Evolutionary conservation across 2,888 invertebrate genomes (phyloP).

Genomic region (Volucella bombylans): DNA sequence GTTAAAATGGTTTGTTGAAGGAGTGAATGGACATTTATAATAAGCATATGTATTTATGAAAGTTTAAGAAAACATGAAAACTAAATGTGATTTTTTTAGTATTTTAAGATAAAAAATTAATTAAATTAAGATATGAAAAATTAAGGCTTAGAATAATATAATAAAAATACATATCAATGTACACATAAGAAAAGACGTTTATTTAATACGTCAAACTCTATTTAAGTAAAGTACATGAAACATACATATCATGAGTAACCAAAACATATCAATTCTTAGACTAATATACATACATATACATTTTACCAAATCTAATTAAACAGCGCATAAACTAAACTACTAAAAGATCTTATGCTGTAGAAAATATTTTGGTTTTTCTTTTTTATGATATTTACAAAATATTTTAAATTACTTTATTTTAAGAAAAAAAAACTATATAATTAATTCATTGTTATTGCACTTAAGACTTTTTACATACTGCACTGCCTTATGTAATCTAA

Average conservation of each 20-base stretch:
- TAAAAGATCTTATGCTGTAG: slow-evolving; percentile 52
- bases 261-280: slow-evolving; percentile 70
- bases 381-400: slow-evolving; percentile 35
- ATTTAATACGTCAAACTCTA: slow-evolving; percentile 38
- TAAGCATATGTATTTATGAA: slow-evolving; percentile 58
- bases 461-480: slow-evolving; percentile 52
- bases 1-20: slow-evolving; percentile 14
- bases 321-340: slow-evolving; percentile 47
- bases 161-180: slow-evolving; percentile 65
- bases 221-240: slow-evolving; percentile 26
- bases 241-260: slow-evolving; percentile 21
- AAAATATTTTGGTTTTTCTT: slow-evolving; percentile 6
- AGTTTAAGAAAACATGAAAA: slow-evolving; percentile 58
- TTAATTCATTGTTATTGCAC: slow-evolving; percentile 59
- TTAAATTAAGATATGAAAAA: slow-evolving; percentile 47
- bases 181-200: slow-evolving; percentile 46
- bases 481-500: slow-evolving; percentile 51
- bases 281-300: slow-evolving; percentile 43
- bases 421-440: slow-evolving; percentile 4
- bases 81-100: slow-evolving; percentile 73
- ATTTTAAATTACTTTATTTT: slow-evolving; percentile 23
- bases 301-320: slow-evolving; percentile 36
- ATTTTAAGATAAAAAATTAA: slow-evolving; percentile 46
- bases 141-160: slow-evolving; percentile 60
- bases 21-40: slow-evolving; percentile 53